Conservation (phyloP, 1,140 invertebrate genomes). For the Leptopilina boulardi region DNA sequence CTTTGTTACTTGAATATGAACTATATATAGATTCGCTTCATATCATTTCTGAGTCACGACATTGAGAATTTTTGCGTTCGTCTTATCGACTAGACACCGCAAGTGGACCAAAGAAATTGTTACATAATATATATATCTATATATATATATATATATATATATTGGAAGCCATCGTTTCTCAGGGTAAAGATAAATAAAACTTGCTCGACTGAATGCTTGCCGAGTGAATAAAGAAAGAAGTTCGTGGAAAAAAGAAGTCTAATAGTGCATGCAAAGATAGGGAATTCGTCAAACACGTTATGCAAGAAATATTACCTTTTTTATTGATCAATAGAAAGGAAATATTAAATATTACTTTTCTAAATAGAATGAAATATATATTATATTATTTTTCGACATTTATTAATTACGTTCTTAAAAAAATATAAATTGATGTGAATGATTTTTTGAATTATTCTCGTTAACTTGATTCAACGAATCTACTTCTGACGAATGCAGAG, state of each 20-base stretch:
- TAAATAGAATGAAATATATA: too few relatives aligned
- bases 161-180: background rate
- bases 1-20: constrained; percentile 15
- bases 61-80: constrained; percentile 26
- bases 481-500: too few relatives aligned
- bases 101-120: constrained; percentile 27
- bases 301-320: background rate
- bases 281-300: background rate
- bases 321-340: background rate
- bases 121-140: too few relatives aligned
- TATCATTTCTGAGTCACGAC: constrained; percentile 26
- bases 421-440: too few relatives aligned
- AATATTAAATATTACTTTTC: too few relatives aligned
- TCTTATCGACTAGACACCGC: constrained; percentile 35
- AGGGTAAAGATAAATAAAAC: constrained; percentile 50
- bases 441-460: too few relatives aligned
- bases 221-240: background rate
- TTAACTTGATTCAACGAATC: too few relatives aligned
- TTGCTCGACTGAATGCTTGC: constrained; percentile 7
- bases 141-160: too few relatives aligned
- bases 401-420: too few relatives aligned
- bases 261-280: constrained; percentile 38
- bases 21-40: background rate
- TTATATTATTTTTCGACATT: too few relatives aligned
- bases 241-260: constrained; percentile 11